Base-by-base conservation (phyloP, 2,888 invertebrate genomes). In the Lathronympha strigana region DNA sequence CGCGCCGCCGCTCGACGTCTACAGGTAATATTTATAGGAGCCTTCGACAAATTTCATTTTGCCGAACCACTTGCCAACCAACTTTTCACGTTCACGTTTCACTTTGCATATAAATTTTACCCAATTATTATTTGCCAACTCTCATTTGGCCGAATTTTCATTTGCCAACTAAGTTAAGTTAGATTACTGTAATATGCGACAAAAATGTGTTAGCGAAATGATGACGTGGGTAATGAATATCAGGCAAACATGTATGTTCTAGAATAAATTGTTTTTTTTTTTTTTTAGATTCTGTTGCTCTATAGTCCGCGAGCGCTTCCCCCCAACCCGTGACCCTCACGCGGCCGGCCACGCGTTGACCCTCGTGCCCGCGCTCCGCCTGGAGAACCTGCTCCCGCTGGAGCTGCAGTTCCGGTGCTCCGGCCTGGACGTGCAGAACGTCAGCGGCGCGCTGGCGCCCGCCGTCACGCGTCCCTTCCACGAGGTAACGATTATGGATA, bases 271-370 rank as follows among this genome's bases (percentile, higher is more conserved):
- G 6, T 21, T 15, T 0, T 8, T 17, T 17, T 15, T 19, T 3
- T 5, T 8, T 8, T 78, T 17, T 76, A 95, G 97, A 77, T 96
- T 97, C 87, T 96, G 96, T 85, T 95, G 96, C 55, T 95, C 95
- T 64, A 93, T 98, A 53, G 93, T 94, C 64, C 94, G 96, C 67
- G 97, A 98, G 80, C 95, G 95, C 71, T 98, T 96, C 87, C 97
- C 98, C 0, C 80, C 90, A 13, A 95, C 96, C 71, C 79, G 88
- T 38, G 8, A 76, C 84, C 17, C 76, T 93, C n/a, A 17, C 43
- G 94, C 97, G 69, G 97, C 98, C 4, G 98, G 97, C 0, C 99
- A 99, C 86, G 95, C 95, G 15, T 95, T 99, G 68, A 94, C 95
- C 2, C 90, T 99, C 50, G 90, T 97, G 72, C 96, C 98, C 25